phyloP scores from a whole-genome alignment of 2,113 vertebrate species.

The Neoarius graeffei region DNA sequence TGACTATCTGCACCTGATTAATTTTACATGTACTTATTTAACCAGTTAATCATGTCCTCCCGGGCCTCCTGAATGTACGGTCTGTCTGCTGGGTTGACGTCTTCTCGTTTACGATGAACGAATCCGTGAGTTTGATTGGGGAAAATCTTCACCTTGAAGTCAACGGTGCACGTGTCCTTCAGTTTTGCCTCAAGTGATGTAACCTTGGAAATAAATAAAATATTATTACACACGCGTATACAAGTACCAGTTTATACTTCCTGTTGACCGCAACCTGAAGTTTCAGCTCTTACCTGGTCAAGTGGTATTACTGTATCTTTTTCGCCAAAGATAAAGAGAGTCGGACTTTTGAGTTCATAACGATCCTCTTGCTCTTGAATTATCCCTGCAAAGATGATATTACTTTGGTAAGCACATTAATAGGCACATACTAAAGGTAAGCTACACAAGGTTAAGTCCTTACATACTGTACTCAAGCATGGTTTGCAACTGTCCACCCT shows the following conservation, averaged over 20 bases:
- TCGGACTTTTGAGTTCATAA: conserved; percentile 73
- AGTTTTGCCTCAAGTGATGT: conserved; percentile 77
- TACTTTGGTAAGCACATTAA: background rate
- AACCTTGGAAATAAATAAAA: conserved; percentile 67
- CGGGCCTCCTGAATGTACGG: conserved; percentile 84
- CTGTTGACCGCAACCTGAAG: background rate
- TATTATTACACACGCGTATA: background rate
- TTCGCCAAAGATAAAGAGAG: conserved; percentile 81
- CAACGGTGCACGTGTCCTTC: conserved; percentile 79
- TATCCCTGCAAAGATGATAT: conserved; percentile 67
- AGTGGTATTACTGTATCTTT: conserved; percentile 74
- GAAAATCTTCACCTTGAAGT: conserved; percentile 87
- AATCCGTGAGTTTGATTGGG: conserved; percentile 90
- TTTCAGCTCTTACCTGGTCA: conserved; percentile 66
- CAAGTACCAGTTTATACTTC: background rate
- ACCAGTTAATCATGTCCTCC: conserved; percentile 84
- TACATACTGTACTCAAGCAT: too few species aligned
- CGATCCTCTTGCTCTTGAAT: conserved; percentile 70
- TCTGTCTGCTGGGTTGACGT: conserved; percentile 79
- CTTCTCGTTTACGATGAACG: conserved; percentile 86
- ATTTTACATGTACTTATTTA: conserved; percentile 80
- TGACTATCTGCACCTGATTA: background rate
- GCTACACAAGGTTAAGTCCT: background rate
- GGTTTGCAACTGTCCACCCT: background rate
- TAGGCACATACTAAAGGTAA: background rate